Evolutionary conservation across 2,113 vertebrate species (phyloP).

Genomic region (Regulus satrapa): DNA sequence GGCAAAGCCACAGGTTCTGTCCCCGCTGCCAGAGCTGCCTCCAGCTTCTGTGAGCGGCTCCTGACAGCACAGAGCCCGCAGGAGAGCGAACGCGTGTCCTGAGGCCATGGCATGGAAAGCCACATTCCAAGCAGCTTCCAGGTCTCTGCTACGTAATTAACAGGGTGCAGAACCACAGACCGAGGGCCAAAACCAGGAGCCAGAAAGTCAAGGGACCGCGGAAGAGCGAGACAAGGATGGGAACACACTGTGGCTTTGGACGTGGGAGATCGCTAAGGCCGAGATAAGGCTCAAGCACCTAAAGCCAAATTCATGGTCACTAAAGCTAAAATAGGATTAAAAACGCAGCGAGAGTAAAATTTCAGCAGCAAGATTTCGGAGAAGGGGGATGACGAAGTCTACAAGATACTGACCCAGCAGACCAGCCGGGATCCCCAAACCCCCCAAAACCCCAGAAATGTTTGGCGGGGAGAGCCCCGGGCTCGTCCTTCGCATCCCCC

Average conservation of each 20-base stretch:
- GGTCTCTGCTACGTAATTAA: background rate
- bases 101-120: conserved; percentile 10
- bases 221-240: background rate
- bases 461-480: too few relatives aligned
- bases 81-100: background rate
- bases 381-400: background rate
- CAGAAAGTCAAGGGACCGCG: background rate
- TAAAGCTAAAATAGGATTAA: rapidly evolving
- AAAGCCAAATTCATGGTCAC: rapidly evolving
- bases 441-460: rapidly evolving
- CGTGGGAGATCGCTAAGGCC: background rate
- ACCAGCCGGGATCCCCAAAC: rapidly evolving
- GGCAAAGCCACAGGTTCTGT: background rate
- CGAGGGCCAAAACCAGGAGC: background rate
- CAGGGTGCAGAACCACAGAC: conserved; percentile 19
- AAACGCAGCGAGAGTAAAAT: rapidly evolving
- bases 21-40: background rate
- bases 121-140: background rate
- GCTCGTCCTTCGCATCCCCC: background rate
- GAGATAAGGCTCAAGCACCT: background rate
- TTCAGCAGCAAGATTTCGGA: rapidly evolving
- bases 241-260: background rate
- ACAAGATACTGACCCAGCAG: background rate
- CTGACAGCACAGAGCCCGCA: background rate
- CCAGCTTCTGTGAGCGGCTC: background rate